phyloP scores from a whole-genome alignment of 2,888 invertebrate species.

The Pseudococcus longispinus region DNA sequence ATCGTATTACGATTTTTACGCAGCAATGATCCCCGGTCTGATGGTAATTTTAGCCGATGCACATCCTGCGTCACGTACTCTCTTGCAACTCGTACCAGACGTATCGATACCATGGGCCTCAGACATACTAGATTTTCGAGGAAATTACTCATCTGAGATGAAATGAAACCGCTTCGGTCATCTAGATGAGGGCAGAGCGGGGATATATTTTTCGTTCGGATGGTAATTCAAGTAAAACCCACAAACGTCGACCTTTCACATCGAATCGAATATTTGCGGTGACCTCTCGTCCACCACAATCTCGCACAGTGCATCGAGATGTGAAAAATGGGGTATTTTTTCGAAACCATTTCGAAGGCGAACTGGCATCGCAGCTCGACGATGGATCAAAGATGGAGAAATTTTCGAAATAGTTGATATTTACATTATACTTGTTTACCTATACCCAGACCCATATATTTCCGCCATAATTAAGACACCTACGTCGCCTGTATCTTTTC shows the following conservation, averaged over 20 bases:
- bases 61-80: not conserved
- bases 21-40: not conserved
- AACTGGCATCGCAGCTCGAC: not conserved
- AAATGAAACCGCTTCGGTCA: not conserved
- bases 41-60: constrained; percentile 26
- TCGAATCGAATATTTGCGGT: not conserved
- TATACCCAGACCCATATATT: not conserved
- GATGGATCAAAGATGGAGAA: not conserved
- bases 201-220: not conserved
- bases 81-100: not conserved
- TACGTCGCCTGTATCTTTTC: constrained; percentile 1
- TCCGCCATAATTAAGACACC: constrained; percentile 2
- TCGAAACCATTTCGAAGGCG: not conserved
- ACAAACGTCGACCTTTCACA: constrained; percentile 22
- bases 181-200: not conserved
- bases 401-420: constrained; percentile 1
- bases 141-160: constrained; percentile 25
- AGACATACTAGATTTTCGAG: constrained; percentile 28
- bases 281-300: not conserved
- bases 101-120: not conserved
- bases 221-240: constrained; percentile 15
- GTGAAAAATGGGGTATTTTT: not conserved
- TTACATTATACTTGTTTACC: not conserved
- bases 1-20: constrained; percentile 21
- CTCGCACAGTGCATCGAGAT: not conserved